Evolutionary conservation across 2,888 invertebrate species (phyloP).

Genomic region (Agriotes lineatus): DNA sequence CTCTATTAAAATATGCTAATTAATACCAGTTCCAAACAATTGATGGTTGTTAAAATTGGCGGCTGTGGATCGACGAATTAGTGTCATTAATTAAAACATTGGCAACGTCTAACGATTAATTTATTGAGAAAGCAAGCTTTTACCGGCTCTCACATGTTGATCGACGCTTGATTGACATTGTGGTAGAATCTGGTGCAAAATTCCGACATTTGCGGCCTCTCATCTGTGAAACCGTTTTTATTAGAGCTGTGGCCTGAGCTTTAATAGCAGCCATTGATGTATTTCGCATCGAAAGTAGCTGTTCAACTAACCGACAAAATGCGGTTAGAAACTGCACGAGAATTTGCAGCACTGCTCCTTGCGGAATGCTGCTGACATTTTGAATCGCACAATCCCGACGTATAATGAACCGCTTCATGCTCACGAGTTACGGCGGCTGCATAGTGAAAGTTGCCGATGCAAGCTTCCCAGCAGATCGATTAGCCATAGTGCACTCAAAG

Average conservation of each 20-base stretch:
- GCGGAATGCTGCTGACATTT: slow-evolving; percentile 52
- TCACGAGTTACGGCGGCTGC: slow-evolving; percentile 32
- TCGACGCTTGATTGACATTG: slow-evolving; percentile 5
- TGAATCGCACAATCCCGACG: slow-evolving; percentile 33
- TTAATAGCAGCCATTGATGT: slow-evolving; percentile 11
- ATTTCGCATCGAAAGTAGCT: slow-evolving; percentile 13
- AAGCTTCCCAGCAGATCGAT: slow-evolving; percentile 2
- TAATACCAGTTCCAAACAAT: no score
- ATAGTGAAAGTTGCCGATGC: slow-evolving; percentile 39
- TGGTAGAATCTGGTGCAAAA: background rate
- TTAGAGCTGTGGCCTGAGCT: background rate
- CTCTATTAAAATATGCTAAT: no score
- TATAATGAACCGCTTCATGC: slow-evolving; percentile 40
- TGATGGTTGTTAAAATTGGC: no score
- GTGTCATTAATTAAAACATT: no score
- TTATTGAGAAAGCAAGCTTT: no score
- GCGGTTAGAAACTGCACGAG: slow-evolving; percentile 21
- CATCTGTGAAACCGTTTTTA: slow-evolving; percentile 15
- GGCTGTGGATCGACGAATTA: no score
- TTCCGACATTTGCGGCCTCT: background rate
- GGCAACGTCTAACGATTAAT: no score
- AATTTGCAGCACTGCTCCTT: slow-evolving; percentile 32
- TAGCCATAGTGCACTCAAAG: background rate
- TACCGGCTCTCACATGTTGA: no score
- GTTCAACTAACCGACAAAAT: slow-evolving; percentile 5